Base-by-base conservation (phyloP, 64 coral and sea anemone species). In the Montipora capricornis region DNA sequence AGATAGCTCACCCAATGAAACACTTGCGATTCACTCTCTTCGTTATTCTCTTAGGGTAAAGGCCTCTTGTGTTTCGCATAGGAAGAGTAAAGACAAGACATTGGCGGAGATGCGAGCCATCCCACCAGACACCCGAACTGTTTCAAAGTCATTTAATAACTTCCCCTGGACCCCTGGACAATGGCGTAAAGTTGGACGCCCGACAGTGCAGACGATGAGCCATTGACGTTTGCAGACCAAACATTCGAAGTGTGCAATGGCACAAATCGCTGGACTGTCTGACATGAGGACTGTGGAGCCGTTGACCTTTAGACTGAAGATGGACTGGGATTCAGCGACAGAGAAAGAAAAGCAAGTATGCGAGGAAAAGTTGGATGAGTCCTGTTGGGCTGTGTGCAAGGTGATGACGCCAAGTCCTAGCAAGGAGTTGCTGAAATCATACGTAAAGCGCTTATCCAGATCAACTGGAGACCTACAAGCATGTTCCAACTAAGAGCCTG, bases 371-470 rank as follows among this genome's bases (percentile, higher is more conserved):
- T 1, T 90, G 16, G 86, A 77, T 11, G 93, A 83, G 24, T 79
- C 78, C 64, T 94, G 93, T 78, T 53, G 76, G 47, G 87, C 87
- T 51, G 68, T 94, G 44, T 89, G 93, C 75, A 61, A 66, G 77
- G 93, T 94, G 3, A 90, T 94, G 69, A 87, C 93, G 44, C 93
- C 93, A 75, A 74, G 76, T 24, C 67, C 93, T 46, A 66, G 73
- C 22, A 87, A 93, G 51, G 76, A 94, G 52, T 73, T 94, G 52
- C 5, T 94, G 73, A 83, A 75, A 68, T 59, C 82, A 22, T 92
- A 92, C 68, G 8, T 73, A 26, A 83, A 45, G 66, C 17, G 51
- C 52, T 51, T 66, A 14, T 73, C 80, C 53, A 74, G 20, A 55
- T 57, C 68, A 92, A 66, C 26, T 82, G 52, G 52, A 29, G 29